Percentiles rank a stretch among this genome's conserved stretches.
Conservation (phyloP, 2,888 invertebrate species). For the Antheraea assamensis region DNA sequence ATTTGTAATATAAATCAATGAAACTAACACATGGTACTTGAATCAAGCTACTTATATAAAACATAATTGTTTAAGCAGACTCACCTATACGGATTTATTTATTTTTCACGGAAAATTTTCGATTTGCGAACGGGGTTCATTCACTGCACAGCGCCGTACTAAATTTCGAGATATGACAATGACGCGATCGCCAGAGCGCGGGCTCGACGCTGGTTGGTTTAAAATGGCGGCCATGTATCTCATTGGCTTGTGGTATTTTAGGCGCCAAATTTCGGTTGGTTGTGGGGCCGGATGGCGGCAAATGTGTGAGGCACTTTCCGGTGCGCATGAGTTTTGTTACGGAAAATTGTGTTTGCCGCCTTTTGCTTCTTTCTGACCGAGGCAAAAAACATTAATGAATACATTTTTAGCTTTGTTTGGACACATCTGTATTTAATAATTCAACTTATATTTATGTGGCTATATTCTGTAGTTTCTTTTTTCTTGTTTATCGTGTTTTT, state of each 20-base stretch:
- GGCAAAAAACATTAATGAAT: conserved; percentile 34
- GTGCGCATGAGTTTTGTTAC: conserved; percentile 68
- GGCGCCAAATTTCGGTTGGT: conserved; percentile 82
- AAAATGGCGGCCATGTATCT: conserved; percentile 75
- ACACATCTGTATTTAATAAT: conserved; percentile 11
- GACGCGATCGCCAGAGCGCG: conserved; percentile 81
- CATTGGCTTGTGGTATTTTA: conserved; percentile 68
- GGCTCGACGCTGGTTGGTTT: conserved; percentile 71
- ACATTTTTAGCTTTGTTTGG: not conserved
- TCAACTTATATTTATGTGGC: not conserved
- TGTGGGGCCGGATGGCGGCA: conserved; percentile 78
- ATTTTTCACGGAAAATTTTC: conserved; percentile 72
- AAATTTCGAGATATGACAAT: conserved; percentile 81
- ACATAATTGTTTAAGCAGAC: conserved; percentile 39
- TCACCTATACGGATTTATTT: conserved; percentile 64
- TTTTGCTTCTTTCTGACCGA: conserved; percentile 51
- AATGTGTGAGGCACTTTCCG: conserved; percentile 73
- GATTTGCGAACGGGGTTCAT: conserved; percentile 80
- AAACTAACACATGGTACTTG: conserved; percentile 36
- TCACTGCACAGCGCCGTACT: conserved; percentile 79
- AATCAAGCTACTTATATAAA: conserved; percentile 29
- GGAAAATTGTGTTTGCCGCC: conserved; percentile 76
- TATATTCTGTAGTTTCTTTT: not conserved
- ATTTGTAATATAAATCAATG: conserved; percentile 35
- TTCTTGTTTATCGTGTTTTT: not conserved